A percentile compares a stretch with the other conserved stretches of the same genome.
Evolutionary conservation across 1,140 invertebrate genomes (phyloP).

Genomic region (Drosophila pachea): DNA sequence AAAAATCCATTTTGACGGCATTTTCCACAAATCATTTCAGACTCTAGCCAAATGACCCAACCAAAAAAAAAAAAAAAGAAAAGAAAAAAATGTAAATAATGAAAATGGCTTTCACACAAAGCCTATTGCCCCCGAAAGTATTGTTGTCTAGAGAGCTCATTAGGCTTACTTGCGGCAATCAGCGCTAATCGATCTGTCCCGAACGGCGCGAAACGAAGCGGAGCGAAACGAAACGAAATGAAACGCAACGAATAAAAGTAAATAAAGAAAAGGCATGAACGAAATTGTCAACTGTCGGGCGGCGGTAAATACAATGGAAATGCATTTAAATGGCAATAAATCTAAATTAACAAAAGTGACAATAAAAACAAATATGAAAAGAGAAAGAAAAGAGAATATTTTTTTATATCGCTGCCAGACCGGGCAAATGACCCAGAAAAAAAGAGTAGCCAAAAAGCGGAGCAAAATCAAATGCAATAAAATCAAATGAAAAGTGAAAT

Average conservation of each 20-base stretch:
- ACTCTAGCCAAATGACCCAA: too few species aligned
- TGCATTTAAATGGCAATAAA: slow-evolving; percentile 70
- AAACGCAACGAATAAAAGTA: neutral
- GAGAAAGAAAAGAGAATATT: neutral
- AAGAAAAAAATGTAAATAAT: too few species aligned
- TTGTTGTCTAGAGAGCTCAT: slow-evolving; percentile 29
- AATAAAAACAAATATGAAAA: slow-evolving; percentile 49
- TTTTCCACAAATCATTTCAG: too few species aligned
- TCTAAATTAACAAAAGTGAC: slow-evolving; percentile 68
- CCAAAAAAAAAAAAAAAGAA: too few species aligned
- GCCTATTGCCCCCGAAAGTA: neutral
- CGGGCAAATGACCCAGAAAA: slow-evolving; percentile 70
- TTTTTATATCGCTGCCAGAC: slow-evolving; percentile 43
- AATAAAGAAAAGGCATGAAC: slow-evolving; percentile 8
- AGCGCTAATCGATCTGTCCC: slow-evolving; percentile 17
- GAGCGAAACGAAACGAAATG: too few species aligned
- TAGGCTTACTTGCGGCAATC: slow-evolving; percentile 31
- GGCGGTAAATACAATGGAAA: slow-evolving; percentile 55
- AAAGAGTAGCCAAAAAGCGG: slow-evolving; percentile 19
- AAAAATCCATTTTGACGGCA: too few species aligned
- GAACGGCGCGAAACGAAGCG: too few species aligned
- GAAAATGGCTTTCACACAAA: neutral
- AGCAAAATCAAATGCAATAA: slow-evolving; percentile 23
- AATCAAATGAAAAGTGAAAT: slow-evolving; percentile 42
- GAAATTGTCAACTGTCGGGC: slow-evolving; percentile 24